phyloP scores from a whole-genome alignment of 23 tunicate genomes.

The Corella eumyota region DNA sequence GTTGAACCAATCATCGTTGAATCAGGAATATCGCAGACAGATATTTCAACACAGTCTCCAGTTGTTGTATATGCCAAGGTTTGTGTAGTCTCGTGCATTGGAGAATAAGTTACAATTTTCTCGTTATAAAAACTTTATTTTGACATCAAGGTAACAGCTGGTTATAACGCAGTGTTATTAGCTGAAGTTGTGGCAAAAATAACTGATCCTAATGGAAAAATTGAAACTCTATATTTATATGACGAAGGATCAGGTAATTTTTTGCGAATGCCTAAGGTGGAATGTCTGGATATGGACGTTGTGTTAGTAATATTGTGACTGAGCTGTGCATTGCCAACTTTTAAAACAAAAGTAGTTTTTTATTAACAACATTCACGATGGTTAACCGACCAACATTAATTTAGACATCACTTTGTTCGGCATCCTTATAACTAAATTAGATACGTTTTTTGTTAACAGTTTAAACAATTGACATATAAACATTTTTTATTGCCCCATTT shows the following conservation, averaged over 20 bases:
- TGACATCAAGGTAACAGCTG: conserved; percentile 49
- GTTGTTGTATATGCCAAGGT: conserved; percentile 50
- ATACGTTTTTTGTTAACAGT: too few relatives aligned
- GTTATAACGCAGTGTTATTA: conserved; percentile 28
- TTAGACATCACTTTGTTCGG: too few relatives aligned
- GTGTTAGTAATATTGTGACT: too few relatives aligned
- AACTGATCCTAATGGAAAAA: conserved; percentile 1
- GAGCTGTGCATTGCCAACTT: too few relatives aligned
- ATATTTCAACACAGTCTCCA: conserved; percentile 13
- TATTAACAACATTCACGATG: too few relatives aligned
- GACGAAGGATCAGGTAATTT: conserved; percentile 55
- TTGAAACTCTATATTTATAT: conserved; percentile 4
- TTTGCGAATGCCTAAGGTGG: too few relatives aligned
- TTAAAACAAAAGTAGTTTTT: too few relatives aligned
- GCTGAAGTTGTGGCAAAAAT: conserved; percentile 37
- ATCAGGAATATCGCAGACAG: conserved; percentile 22
- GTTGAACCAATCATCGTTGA: conserved; percentile 32
- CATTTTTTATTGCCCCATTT: too few relatives aligned
- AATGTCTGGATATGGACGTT: too few relatives aligned
- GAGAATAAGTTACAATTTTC: background rate
- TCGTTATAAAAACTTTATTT: background rate
- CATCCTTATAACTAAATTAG: too few relatives aligned
- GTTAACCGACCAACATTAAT: too few relatives aligned
- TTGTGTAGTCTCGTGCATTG: background rate
- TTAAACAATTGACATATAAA: too few relatives aligned